A percentile compares a stretch with the other conserved stretches of the same genome.
These are phyloP conservation scores for Ictalurus punctatus DNA, from an alignment of 2,113 vertebrate genomes.

Conservation along the genomic window DNA sequence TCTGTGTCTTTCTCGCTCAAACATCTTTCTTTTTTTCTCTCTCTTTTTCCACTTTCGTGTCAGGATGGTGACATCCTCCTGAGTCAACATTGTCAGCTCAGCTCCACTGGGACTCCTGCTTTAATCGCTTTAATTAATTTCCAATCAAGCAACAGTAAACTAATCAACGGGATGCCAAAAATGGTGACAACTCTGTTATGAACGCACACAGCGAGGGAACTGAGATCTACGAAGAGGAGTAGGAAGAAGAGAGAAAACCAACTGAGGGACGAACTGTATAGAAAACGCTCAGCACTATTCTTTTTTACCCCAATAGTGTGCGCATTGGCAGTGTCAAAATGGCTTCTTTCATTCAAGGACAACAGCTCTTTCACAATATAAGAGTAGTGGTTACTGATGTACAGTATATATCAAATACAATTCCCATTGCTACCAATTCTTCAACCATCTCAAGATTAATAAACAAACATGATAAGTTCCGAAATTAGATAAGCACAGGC, in stretches of 20 bases:
- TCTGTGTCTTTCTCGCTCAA: constrained; percentile 64
- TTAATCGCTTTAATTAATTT: constrained; percentile 85
- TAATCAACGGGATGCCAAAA: constrained; percentile 82
- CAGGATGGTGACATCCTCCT: constrained; percentile 59
- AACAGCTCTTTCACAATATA: not conserved
- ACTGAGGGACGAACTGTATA: not conserved
- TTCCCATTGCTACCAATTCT: not conserved
- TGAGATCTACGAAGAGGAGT: not conserved
- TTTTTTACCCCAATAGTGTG: too few species aligned
- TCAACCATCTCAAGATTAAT: not conserved
- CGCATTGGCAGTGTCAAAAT: not conserved
- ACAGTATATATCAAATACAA: constrained; percentile 9
- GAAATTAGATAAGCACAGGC: not conserved
- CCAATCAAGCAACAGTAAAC: constrained; percentile 83
- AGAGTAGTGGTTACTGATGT: constrained; percentile 4
- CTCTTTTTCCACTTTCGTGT: constrained; percentile 64
- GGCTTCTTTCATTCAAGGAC: not conserved
- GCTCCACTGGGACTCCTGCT: constrained; percentile 76
- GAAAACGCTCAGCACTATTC: not conserved
- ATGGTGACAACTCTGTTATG: constrained; percentile 80
- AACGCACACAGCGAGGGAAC: constrained; percentile 45
- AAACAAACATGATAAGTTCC: not conserved
- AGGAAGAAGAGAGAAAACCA: constrained; percentile 26
- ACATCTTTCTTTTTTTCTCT: constrained; percentile 70
- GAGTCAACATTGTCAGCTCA: constrained; percentile 75